Evolutionary conservation across 2,888 invertebrate genomes (phyloP), one percentile per base, ranked within the genome.

Genomic region (Neria commutata): DNA sequence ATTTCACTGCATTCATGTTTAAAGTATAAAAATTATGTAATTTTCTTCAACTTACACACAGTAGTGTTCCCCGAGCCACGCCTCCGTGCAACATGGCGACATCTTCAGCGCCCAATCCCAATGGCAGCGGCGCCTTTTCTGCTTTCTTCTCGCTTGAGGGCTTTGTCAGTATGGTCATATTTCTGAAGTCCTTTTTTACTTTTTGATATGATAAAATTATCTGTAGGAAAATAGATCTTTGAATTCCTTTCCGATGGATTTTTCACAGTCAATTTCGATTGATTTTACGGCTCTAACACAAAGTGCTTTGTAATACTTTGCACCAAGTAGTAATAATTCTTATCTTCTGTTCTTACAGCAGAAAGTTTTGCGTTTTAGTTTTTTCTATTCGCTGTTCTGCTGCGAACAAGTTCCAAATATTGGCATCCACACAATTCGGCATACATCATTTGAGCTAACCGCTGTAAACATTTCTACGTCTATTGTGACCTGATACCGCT

Each of bases 81-180:
- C 56, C 50, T 33, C 61, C 63, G 19, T 73, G 71, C 65, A 73
- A 64, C 52, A 75, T 69, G 34, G 75, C 62, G 50, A 74, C 73
- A 51, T 75, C 63, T 26, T 63, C 60, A 17, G 60, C 60, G 11
- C 48, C 2, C 42, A 89, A 67, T 56, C 74, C 87, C 70, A 91
- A 80, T 51, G 90, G 90, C 69, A 87, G 83, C 72, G 86, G 86
- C 70, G 86, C 83, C 83, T 87, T 88, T 67, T 89, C 88, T 45
- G 66, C 57, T 82, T 91, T 91, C 82, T 90, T 91, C 65, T 89
- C 88, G 54, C 86, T 84, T 62, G 88, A 85, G 25, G 89, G 87
- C 79, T 91, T 92, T 6, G 90, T 89, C 71, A 93, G 84, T 78
- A 93, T 87, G 62, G 93, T 93, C 93, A 94, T 94, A 67, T 75